A percentile compares a stretch with the other conserved stretches of the same genome.
These are phyloP conservation scores for Cryptomyrus ogoouensis DNA, from an alignment of 2,113 vertebrate species.

Conservation along the genomic window DNA sequence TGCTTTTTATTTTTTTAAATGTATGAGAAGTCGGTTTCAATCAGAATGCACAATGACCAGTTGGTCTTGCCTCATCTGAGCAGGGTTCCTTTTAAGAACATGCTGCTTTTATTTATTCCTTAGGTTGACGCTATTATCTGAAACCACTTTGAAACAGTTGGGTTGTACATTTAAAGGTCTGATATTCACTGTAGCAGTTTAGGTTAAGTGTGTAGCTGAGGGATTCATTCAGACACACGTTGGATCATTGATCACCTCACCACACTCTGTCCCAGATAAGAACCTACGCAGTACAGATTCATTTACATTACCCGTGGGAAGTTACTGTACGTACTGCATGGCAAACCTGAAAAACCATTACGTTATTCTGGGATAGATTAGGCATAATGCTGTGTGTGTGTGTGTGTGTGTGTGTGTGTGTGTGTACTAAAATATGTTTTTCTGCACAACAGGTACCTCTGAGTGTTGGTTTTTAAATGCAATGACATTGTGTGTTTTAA, in stretches of 20 bases:
- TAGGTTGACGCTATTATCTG: background rate
- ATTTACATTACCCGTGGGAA: background rate
- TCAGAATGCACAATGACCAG: background rate
- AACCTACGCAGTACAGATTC: background rate
- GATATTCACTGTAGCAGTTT: background rate
- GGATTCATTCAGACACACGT: background rate
- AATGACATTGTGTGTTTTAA: background rate
- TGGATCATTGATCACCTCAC: background rate
- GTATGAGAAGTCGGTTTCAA: background rate
- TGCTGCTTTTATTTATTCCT: background rate
- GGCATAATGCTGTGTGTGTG: background rate
- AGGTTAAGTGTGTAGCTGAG: background rate
- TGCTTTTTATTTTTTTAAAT: background rate
- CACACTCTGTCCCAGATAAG: background rate
- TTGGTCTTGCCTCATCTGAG: background rate
- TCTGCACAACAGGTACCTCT: background rate
- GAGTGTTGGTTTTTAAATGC: background rate
- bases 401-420: background rate
- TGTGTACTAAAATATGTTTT: background rate
- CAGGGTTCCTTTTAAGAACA: background rate
- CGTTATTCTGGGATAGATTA: background rate
- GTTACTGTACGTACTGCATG: background rate
- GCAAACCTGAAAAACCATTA: background rate
- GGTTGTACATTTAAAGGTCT: background rate
- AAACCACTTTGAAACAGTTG: background rate